Evolutionary conservation across 2,797 vertebrate genomes (phyloP).

Genomic region (Basileuterus tristriatus): DNA sequence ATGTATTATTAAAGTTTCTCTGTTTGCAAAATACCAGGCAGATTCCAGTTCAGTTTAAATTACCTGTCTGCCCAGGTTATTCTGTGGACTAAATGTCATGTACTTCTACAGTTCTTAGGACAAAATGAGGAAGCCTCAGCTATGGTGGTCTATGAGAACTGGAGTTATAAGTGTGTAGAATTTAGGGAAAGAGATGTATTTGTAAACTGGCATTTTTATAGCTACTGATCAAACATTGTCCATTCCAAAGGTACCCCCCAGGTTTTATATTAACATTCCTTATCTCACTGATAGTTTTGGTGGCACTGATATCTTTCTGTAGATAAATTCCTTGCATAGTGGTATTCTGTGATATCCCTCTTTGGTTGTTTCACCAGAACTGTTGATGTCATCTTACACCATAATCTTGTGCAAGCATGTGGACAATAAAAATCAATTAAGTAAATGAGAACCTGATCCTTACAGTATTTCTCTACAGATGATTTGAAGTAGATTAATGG

Average conservation of each 20-base stretch:
- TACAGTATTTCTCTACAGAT: background rate
- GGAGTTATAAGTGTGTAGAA: background rate
- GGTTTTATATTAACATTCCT: background rate
- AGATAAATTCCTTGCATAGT: background rate
- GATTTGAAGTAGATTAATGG: background rate
- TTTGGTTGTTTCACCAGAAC: background rate
- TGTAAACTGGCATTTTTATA: background rate
- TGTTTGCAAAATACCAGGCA: background rate
- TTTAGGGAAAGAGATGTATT: background rate
- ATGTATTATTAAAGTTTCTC: background rate
- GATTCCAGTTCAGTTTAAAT: background rate
- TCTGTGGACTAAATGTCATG: background rate
- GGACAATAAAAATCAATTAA: background rate
- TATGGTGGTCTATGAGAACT: background rate
- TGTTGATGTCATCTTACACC: background rate
- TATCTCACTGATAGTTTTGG: background rate
- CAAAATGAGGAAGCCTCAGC: background rate
- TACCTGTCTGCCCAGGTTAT: background rate
- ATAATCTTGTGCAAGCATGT: background rate
- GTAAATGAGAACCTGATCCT: background rate
- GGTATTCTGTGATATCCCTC: background rate
- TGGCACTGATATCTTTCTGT: background rate
- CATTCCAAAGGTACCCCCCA: background rate
- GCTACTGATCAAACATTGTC: background rate
- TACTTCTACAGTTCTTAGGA: rapidly evolving